Evolutionary conservation across 2,888 invertebrate genomes (phyloP).

Genomic region (Scaptomyza caliginosa): DNA sequence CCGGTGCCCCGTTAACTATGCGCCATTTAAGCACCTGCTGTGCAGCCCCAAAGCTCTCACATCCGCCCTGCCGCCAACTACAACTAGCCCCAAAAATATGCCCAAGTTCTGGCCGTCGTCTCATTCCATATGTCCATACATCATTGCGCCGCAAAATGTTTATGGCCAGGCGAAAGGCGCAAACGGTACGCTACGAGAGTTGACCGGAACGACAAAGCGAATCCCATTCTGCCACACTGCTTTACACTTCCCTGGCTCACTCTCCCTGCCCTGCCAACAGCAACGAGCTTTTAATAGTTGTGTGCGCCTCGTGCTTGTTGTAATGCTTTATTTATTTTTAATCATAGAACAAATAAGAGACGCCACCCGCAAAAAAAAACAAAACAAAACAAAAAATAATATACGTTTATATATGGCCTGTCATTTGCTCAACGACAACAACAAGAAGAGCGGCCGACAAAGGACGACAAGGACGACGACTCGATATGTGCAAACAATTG

Average conservation of each 20-base stretch:
- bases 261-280: not conserved
- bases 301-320: slow-evolving; percentile 48
- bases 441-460: not conserved
- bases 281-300: slow-evolving; percentile 72
- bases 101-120: slow-evolving; percentile 1
- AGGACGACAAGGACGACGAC: not conserved
- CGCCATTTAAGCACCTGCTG: slow-evolving; percentile 76
- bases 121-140: slow-evolving; percentile 62
- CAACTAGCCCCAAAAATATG: not conserved
- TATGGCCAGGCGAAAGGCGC: slow-evolving; percentile 45
- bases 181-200: not conserved
- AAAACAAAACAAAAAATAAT: not conserved
- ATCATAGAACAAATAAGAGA: slow-evolving; percentile 76
- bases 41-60: slow-evolving; percentile 57
- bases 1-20: slow-evolving; percentile 71
- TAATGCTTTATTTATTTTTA: slow-evolving; percentile 78
- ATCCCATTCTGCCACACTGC: not conserved
- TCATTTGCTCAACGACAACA: slow-evolving; percentile 60
- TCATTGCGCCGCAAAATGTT: slow-evolving; percentile 77
- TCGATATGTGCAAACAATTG: slow-evolving; percentile 73
- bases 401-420: slow-evolving; percentile 52
- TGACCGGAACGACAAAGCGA: slow-evolving; percentile 4
- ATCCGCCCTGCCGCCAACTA: slow-evolving; percentile 22
- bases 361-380: slow-evolving; percentile 52
- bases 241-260: not conserved